A percentile compares a stretch with the other conserved stretches of the same genome.
Conservation (phyloP, 2,113 vertebrate genomes). For the Himantopus leucocephalus region DNA sequence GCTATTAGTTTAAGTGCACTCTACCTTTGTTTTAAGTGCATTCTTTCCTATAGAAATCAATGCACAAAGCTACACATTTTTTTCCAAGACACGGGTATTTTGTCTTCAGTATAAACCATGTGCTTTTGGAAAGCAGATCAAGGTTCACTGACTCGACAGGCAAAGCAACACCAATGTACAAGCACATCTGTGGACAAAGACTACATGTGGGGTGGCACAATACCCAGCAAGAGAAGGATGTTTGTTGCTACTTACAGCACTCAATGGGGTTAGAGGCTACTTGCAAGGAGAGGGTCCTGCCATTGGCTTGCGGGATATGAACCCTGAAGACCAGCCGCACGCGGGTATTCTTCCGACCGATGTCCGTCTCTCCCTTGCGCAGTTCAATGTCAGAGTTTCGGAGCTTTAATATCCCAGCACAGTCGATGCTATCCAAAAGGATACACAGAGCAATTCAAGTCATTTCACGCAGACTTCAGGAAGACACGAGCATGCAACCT, state of each 20-base stretch:
- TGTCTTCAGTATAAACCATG: not conserved
- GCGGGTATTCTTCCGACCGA: conserved; percentile 92
- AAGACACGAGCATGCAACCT: rapidly evolving
- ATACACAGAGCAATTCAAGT: not conserved
- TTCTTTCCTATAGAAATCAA: not conserved
- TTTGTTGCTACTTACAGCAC: conserved; percentile 85
- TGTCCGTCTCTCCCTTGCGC: conserved; percentile 94
- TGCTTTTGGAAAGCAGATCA: not conserved
- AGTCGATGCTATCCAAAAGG: conserved; percentile 84
- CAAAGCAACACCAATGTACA: not conserved
- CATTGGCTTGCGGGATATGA: conserved; percentile 88
- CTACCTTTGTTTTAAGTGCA: not conserved
- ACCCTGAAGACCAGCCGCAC: conserved; percentile 93
- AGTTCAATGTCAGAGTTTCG: conserved; percentile 95
- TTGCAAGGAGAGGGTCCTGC: conserved; percentile 89
- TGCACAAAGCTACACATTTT: not conserved
- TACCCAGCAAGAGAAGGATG: not conserved
- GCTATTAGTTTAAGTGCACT: not conserved
- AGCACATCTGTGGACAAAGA: not conserved
- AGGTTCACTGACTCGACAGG: not conserved
- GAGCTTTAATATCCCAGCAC: conserved; percentile 93
- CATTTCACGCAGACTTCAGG: not conserved
- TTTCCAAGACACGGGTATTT: not conserved
- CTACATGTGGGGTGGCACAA: rapidly evolving
- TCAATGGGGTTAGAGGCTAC: conserved; percentile 91